A percentile compares a stretch with the other conserved stretches of the same genome.
phyloP scores from a whole-genome alignment of 2,797 vertebrate species.

The Platalea minor region DNA sequence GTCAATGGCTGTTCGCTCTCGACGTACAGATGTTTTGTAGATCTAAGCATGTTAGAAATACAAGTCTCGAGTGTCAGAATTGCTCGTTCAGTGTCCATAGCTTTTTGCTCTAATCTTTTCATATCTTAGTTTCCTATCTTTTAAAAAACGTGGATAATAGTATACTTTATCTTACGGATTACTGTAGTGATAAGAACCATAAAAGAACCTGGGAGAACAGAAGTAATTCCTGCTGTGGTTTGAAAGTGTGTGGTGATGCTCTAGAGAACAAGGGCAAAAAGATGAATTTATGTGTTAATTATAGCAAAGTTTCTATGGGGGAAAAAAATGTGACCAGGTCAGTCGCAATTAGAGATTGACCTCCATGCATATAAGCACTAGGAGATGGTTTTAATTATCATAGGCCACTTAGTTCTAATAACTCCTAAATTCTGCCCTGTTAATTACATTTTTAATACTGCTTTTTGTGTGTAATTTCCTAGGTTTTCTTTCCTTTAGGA shows the following conservation, averaged over 20 bases:
- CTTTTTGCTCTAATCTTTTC: not conserved
- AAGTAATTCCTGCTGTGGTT: not conserved
- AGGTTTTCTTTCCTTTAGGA: not conserved
- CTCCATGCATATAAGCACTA: not conserved
- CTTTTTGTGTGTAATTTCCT: not conserved
- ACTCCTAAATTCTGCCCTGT: not conserved
- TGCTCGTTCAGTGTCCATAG: rapidly evolving
- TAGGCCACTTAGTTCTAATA: not conserved
- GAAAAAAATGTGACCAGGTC: not conserved
- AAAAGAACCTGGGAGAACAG: not conserved
- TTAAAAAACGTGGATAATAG: not conserved
- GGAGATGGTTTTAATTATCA: not conserved
- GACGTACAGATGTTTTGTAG: not conserved
- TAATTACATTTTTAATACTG: not conserved
- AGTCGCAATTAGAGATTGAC: not conserved
- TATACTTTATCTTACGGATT: not conserved
- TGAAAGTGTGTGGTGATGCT: not conserved
- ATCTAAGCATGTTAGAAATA: not conserved
- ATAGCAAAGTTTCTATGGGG: not conserved
- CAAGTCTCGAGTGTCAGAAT: not conserved
- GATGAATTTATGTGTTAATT: not conserved
- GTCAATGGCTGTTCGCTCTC: not conserved
- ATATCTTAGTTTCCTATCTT: not conserved
- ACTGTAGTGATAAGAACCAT: not conserved
- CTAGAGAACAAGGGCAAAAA: not conserved